Evolutionary conservation across 2,113 vertebrate genomes (phyloP), one percentile per base, ranked within the genome.

Genomic region (Neofelis nebulosa): DNA sequence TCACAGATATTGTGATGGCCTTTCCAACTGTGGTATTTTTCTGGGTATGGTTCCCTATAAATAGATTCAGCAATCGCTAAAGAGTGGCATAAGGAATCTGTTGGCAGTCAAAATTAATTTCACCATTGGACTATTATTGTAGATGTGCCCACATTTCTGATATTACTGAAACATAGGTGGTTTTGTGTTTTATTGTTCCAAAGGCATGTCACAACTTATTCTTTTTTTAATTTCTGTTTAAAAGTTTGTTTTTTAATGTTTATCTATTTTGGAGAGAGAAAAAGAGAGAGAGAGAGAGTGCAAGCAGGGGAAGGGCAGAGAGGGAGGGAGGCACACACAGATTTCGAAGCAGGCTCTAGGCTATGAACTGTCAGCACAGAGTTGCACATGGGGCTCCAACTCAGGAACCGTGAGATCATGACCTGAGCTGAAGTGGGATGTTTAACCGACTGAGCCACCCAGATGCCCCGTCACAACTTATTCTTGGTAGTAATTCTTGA

Each of bases 1-100:
- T 83, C 79, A 89, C 52, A 96, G 89, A 96, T 73, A 91, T 61
- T 71, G 12, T 89, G 52, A 93, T 69, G n/a, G 93, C 48, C 36
- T 4, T 96, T 91, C 68, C 9, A 91, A 73, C 13, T 33, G 7
- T 61, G 31, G 48, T 16, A 57, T 83, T 11, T 61, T 10, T 29
- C 10, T 52, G 45, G 21, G 5, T 73, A 19, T 73, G 66, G 11
- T 73, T 82, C 69, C 48, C 52, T 90, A 87, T 68, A 83, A 94
- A 65, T 52, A 85, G 18, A 78, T 76, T 55, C 31, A 86, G 27
- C 11, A 65, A 52, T 68, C 41, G 19, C 45, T 88, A 55, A 95
- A 83, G 36, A 92, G 55, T 69, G 31, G 27, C 27, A 74, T 19
- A 23, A 81, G 79, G 19, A 87, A 27, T 76, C 38, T 80, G 13